phyloP scores from a whole-genome alignment of 2,113 vertebrate species.

The Pterocles orientalis region DNA sequence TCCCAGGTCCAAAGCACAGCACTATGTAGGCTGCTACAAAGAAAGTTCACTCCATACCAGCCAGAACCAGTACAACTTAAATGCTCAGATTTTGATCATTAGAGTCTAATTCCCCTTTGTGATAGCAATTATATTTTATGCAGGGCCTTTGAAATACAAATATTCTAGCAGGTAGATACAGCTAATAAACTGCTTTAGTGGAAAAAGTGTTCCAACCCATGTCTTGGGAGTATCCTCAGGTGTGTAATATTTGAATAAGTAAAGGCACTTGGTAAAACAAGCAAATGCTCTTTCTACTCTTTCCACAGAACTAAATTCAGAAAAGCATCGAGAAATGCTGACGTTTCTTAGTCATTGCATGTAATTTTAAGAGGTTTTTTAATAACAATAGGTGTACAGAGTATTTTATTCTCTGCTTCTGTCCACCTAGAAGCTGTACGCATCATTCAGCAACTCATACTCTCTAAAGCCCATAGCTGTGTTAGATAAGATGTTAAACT shows the following conservation, averaged over 20 bases:
- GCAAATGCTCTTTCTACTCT: neutral
- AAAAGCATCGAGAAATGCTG: neutral
- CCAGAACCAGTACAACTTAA: neutral
- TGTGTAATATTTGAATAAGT: neutral
- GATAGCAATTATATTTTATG: neutral
- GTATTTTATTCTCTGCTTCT: neutral
- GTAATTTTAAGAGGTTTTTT: neutral
- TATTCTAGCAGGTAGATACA: neutral
- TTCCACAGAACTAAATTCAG: neutral
- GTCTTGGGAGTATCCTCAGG: neutral
- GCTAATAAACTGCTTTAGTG: neutral
- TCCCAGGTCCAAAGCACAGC: too few species aligned
- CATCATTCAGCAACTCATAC: neutral
- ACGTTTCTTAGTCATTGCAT: neutral
- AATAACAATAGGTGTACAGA: neutral
- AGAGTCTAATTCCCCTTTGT: neutral
- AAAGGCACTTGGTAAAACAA: neutral
- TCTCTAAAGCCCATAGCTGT: neutral
- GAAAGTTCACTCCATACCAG: neutral
- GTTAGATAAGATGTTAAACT: neutral
- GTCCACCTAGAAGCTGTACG: accelerated
- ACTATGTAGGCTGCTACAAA: too few species aligned
- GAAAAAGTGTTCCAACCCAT: neutral
- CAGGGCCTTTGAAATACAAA: neutral
- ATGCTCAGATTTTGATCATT: neutral